Percentiles rank a stretch among this genome's conserved stretches.
Conservation (phyloP, 2,113 vertebrate genomes). For the Halcyon malimbica region DNA sequence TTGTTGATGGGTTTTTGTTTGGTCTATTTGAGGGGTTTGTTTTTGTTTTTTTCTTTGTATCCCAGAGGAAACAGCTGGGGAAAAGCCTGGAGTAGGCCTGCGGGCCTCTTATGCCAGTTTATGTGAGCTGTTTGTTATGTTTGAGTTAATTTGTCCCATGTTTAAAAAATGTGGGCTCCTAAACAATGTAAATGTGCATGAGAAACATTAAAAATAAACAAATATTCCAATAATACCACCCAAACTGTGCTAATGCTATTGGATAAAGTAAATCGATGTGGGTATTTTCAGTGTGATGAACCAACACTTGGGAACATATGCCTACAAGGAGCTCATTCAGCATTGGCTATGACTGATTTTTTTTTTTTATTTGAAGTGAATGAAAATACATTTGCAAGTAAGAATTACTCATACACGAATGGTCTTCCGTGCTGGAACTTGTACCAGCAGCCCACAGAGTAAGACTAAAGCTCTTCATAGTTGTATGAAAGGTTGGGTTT, state of each 20-base stretch:
- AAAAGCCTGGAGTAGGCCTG: constrained; percentile 22
- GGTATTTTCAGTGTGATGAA: background rate
- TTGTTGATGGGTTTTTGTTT: constrained; percentile 26
- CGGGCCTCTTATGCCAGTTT: background rate
- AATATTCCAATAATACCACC: constrained; percentile 39
- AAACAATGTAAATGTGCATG: constrained; percentile 22
- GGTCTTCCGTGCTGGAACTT: background rate
- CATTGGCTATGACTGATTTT: background rate
- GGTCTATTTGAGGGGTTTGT: constrained; percentile 32
- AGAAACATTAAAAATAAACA: constrained; percentile 41
- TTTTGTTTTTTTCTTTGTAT: constrained; percentile 17
- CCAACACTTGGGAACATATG: background rate
- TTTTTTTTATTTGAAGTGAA: background rate
- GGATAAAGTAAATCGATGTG: background rate
- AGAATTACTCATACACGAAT: background rate
- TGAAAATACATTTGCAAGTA: background rate
- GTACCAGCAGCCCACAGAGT: background rate
- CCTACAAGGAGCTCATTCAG: background rate
- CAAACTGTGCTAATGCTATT: background rate
- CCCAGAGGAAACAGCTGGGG: constrained; percentile 42
- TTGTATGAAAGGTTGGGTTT: background rate
- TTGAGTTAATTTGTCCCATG: constrained; percentile 39
- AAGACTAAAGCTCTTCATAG: background rate
- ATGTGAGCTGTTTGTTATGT: constrained; percentile 28
- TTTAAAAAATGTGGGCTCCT: background rate